Base-by-base conservation (phyloP, 1,140 invertebrate genomes). In the Chelonus insularis region DNA sequence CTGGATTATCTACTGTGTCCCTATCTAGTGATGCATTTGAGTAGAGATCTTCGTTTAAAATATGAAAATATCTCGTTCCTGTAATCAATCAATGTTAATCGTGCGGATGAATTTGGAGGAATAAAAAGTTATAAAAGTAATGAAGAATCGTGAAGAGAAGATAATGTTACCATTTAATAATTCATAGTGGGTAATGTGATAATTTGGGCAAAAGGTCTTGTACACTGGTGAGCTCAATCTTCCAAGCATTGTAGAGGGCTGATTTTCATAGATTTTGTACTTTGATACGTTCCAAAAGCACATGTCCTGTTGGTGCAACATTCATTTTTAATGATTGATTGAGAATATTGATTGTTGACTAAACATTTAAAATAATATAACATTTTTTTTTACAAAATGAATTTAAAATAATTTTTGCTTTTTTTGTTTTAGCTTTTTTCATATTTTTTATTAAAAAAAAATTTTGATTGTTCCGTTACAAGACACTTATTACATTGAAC, bases 201-300 rank as follows among this genome's bases (percentile, higher is more conserved):
- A 72, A 47, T 68, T 57, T 12, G 78, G 73, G 54, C 79, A 81
- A 23, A 79, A 57, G 0, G 64, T 21, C 6, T 60, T 59, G 62
- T 77, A 79, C 39, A 67, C 51, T 8, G 57, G 61, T 14, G 80
- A 74, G 39, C 71, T 75, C 4, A 82, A 65, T 21, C 50, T 62
- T 8, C 79, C 80, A 23, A 82, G 66, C 71, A 78, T 72, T 6
- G 76, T 73, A 2, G 62, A 8, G 5, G 73, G 77, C 45, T 80
- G 79, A 65, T 83, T 83, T 58, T 83, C 81, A 48, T 80, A 83
- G 47, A 83, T 77, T 62, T 64, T 73, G 57, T 81, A 80, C 23
- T 68, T 72, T 8, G 77, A 67, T 2, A 37, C 51, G 8, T 74
- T 69, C 80, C 81, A 82, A 56, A 82, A 83, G 54, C 81, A 83